Conservation (phyloP, 1,140 invertebrate species). For the Diorhabda carinulata region DNA sequence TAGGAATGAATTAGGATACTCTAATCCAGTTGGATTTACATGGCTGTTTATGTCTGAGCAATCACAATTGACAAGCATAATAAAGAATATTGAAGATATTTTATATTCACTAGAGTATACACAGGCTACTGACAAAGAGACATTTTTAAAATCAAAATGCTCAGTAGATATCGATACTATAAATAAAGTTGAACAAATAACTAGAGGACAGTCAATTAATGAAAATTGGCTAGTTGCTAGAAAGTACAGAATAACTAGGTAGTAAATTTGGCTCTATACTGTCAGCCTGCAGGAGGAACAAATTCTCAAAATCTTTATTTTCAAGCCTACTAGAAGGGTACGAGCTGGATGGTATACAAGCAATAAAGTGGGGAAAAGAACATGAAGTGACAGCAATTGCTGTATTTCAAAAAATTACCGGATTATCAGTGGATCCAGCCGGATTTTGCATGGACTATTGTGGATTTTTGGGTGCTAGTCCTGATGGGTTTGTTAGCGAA, state of each 20-base stretch:
- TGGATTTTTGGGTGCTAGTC: constrained; percentile 12
- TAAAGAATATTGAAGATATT: constrained; percentile 17
- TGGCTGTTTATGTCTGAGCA: no score
- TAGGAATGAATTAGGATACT: no score
- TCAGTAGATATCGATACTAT: no score
- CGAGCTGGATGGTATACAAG: no score
- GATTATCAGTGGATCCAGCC: no score
- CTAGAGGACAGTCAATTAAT: constrained; percentile 22
- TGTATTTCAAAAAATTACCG: no score
- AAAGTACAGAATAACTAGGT: constrained; percentile 19
- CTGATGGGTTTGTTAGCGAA: no score
- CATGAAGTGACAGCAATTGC: constrained; percentile 9
- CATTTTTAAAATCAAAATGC: constrained; percentile 12
- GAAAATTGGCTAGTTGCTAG: constrained; percentile 20
- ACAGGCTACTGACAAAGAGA: constrained; percentile 7
- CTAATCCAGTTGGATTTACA: no score
- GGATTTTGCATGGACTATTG: no score
- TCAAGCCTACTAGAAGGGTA: no score
- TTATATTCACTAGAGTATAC: constrained; percentile 12
- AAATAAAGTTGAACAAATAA: not conserved
- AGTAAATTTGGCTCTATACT: constrained; percentile 24
- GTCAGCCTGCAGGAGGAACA: constrained; percentile 18
- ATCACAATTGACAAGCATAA: no score
- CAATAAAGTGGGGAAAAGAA: constrained; percentile 17
- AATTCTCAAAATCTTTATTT: no score